Percentiles rank a stretch among this genome's conserved stretches.
phyloP scores from a whole-genome alignment of 2,113 vertebrate genomes.

The Centrocercus urophasianus region DNA sequence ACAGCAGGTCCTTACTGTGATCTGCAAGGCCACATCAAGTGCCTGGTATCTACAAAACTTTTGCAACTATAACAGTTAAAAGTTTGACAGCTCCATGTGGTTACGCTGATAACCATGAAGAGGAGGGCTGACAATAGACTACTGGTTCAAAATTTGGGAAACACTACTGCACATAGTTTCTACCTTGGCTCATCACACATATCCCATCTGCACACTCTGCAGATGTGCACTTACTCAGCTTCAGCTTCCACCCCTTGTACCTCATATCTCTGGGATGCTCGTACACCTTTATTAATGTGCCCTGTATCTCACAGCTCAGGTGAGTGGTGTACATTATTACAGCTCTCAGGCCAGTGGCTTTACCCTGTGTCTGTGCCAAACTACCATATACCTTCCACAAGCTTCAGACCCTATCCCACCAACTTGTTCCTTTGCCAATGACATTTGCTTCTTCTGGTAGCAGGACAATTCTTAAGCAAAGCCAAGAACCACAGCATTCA shows the following conservation, averaged over 20 bases:
- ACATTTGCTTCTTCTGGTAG: background rate
- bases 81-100: background rate
- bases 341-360: background rate
- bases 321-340: background rate
- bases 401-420: background rate
- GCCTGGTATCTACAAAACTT: background rate
- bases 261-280: background rate
- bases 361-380: background rate
- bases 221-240: background rate
- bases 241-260: background rate
- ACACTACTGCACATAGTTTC: background rate
- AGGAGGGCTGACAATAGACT: background rate
- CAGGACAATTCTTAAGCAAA: background rate
- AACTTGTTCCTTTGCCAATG: background rate
- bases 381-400: background rate
- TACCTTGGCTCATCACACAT: background rate
- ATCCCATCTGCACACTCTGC: background rate
- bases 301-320: background rate
- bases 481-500: background rate
- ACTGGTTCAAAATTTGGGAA: background rate
- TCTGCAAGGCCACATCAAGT: background rate
- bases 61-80: background rate
- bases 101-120: background rate
- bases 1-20: background rate
- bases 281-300: background rate